These are phyloP conservation scores for Hypomecis punctinalis DNA, from an alignment of 2,888 invertebrate species.

Conservation along the genomic window DNA sequence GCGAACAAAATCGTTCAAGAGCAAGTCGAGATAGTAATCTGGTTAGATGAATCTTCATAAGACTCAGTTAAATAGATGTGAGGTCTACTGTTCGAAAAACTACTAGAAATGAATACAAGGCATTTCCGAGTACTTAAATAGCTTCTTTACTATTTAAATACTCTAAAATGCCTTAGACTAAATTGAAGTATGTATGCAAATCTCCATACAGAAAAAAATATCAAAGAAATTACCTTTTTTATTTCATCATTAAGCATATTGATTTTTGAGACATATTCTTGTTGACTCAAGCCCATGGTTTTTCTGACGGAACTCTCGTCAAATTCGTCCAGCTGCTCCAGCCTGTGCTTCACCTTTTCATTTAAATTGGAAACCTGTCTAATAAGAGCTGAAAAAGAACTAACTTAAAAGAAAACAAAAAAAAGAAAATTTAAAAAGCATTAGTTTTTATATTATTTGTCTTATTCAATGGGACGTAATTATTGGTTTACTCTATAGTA, in stretches of 20 bases:
- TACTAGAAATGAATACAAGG: no score
- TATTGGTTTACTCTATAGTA: no score
- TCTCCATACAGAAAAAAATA: not conserved
- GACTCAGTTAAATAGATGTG: no score
- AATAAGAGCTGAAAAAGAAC: constrained; percentile 88
- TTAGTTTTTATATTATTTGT: not conserved
- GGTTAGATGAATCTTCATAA: no score
- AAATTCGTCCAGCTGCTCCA: constrained; percentile 97
- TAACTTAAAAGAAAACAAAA: constrained; percentile 76
- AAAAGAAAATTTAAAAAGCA: constrained; percentile 42
- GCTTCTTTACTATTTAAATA: no score
- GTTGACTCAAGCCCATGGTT: constrained; percentile 95
- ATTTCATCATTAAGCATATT: constrained; percentile 96
- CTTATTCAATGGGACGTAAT: no score
- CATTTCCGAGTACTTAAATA: no score
- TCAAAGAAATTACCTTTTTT: constrained; percentile 80
- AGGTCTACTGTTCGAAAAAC: no score
- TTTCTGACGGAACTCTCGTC: constrained; percentile 95
- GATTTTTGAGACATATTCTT: constrained; percentile 95
- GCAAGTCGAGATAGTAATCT: no score
- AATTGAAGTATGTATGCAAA: no score
- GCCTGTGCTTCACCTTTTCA: constrained; percentile 94
- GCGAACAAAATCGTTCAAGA: no score
- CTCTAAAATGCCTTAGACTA: no score
- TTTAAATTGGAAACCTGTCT: constrained; percentile 92